Base-by-base conservation (phyloP, 2,888 invertebrate genomes). In the Mycalesis mineus region DNA sequence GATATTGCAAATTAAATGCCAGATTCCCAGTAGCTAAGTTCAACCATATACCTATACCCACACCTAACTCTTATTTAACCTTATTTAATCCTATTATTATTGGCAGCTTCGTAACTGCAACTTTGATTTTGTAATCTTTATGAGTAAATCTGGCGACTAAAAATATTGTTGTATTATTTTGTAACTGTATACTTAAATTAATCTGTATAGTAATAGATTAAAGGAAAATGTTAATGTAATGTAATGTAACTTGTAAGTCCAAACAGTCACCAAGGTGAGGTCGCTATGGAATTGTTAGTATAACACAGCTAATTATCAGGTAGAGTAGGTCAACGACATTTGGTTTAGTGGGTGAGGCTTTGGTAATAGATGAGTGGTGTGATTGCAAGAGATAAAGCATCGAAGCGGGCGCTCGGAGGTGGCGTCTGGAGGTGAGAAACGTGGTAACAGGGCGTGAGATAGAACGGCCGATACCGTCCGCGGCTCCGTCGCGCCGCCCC, bases 361-460 rank as follows among this genome's bases (percentile, higher is more conserved):
- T 72, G 64, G 78, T 78, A 82, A 83, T 78, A 85, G 84, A 84
- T 84, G 82, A 80, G 77, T 77, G 72, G 75, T 70, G 75, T 75
- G 84, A 87, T 83, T 80, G 81, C 68, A 62, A 68, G 70, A 71
- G 85, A 88, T 87, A 85, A 83, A 71, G 77, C 62, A 77, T 74
- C 72, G 75, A 65, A 70, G 69, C 66, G 68, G 74, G 57, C 67
- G 72, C 72, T 75, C 71, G 74, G 75, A 77, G 80, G 77, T 78
- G 82, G 77, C 74, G 79, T 78, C 77, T 71, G 69, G 85, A 86
- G 88, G 88, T 88, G 88, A 88, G 84, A 84, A 87, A 82, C 87
- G 86, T 84, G 86, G 84, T 73, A 78, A 77, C 80, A 72, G 80
- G 80, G 80, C 86, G 84, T 86, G 85, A 88, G 86, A 88, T 86